Evolutionary conservation across 2,797 vertebrate species (phyloP).

Genomic region (Aulostomus chinensis): DNA sequence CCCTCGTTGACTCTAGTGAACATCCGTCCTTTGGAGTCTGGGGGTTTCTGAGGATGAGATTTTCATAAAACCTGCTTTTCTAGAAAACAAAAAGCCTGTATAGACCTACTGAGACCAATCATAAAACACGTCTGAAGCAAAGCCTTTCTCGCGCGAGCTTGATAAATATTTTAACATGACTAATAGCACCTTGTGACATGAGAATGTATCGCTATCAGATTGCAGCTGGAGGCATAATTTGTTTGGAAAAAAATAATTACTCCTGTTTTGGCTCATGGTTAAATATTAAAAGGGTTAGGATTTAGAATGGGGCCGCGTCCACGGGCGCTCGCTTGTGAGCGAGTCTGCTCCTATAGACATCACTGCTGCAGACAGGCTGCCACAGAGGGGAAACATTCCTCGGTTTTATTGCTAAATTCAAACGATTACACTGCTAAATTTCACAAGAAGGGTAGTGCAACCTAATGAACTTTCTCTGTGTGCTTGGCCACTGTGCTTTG

Average conservation of each 20-base stretch:
- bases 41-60: conserved; percentile 31
- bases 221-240: conserved; percentile 76
- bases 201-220: conserved; percentile 75
- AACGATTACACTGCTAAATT: no score
- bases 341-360: conserved; percentile 22
- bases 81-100: conserved; percentile 28
- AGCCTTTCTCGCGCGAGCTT: conserved; percentile 69
- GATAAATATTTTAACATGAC: conserved; percentile 83
- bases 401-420: conserved; percentile 27
- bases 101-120: conserved; percentile 38
- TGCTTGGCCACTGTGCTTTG: conserved; percentile 42
- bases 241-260: conserved; percentile 85
- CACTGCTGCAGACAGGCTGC: conserved; percentile 19
- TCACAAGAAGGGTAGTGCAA: conserved; percentile 29
- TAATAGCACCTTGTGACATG: conserved; percentile 75
- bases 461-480: conserved; percentile 55
- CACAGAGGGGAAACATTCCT: conserved; percentile 3
- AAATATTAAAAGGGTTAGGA: conserved; percentile 80
- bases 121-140: conserved; percentile 59
- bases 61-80: conserved; percentile 28
- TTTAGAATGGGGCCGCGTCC: conserved; percentile 60
- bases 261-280: conserved; percentile 77
- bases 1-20: no score
- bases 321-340: conserved; percentile 33
- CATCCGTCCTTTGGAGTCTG: no score